phyloP scores from a whole-genome alignment of 2,113 vertebrate genomes.

The Pao palembangensis region DNA sequence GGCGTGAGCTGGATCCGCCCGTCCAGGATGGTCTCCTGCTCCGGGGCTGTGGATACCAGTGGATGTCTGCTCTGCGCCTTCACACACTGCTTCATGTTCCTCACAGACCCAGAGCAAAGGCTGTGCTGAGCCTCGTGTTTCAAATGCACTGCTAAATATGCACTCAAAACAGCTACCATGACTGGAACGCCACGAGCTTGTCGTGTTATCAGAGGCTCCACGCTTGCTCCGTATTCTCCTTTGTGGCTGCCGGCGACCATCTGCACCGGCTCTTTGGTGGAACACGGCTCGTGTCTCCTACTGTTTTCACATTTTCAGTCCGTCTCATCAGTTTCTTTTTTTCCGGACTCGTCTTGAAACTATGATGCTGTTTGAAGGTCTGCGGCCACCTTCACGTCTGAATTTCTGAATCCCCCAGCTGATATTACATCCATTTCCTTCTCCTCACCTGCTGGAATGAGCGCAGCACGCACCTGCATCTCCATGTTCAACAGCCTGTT shows the following conservation, averaged over 20 bases:
- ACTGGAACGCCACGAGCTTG: conserved; percentile 49
- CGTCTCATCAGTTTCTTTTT: conserved; percentile 49
- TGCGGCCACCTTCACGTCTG: background rate
- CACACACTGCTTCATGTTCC: conserved; percentile 45
- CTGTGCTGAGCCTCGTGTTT: conserved; percentile 40
- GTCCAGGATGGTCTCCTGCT: no score
- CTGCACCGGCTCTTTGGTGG: conserved; percentile 46
- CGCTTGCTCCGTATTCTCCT: conserved; percentile 32
- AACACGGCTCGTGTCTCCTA: conserved; percentile 48
- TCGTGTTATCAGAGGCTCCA: conserved; percentile 44
- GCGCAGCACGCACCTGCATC: conserved; percentile 16
- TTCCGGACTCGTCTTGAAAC: conserved; percentile 10
- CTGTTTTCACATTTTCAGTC: conserved; percentile 58
- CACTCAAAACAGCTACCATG: conserved; percentile 56
- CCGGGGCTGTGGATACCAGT: no score
- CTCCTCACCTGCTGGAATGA: conserved; percentile 5
- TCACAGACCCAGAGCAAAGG: conserved; percentile 28
- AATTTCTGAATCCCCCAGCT: conserved; percentile 1
- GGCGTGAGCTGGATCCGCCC: no score
- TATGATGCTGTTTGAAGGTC: conserved; percentile 5
- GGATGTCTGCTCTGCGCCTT: background rate
- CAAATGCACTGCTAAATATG: conserved; percentile 57
- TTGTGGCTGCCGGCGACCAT: conserved; percentile 54
- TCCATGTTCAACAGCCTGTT: conserved; percentile 33
- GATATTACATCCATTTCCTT: conserved; percentile 13